A percentile compares a stretch with the other conserved stretches of the same genome.
Conservation (phyloP, 2,888 invertebrate genomes). For the Nomada ferruginata region DNA sequence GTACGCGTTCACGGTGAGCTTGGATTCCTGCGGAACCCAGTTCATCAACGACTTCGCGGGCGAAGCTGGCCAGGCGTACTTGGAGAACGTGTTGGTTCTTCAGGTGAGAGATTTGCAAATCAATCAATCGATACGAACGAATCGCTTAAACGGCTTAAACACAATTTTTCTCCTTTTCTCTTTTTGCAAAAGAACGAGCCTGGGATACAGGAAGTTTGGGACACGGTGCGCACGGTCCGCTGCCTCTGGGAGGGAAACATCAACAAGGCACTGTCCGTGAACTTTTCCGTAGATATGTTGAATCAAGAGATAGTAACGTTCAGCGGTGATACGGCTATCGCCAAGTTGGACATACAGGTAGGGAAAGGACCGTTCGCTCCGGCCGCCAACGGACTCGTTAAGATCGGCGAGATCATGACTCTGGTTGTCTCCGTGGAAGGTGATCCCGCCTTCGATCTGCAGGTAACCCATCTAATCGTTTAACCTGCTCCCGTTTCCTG, state of each 20-base stretch:
- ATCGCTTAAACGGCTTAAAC: neutral
- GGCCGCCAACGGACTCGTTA: slow-evolving; percentile 90
- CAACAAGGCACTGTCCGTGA: slow-evolving; percentile 90
- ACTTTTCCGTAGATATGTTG: slow-evolving; percentile 91
- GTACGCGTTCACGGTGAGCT: slow-evolving; percentile 90
- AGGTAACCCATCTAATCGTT: slow-evolving; percentile 75
- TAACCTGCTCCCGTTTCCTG: too few species aligned
- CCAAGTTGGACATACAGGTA: slow-evolving; percentile 90
- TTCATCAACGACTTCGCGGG: slow-evolving; percentile 92
- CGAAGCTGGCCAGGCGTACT: slow-evolving; percentile 90
- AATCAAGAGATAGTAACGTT: slow-evolving; percentile 93
- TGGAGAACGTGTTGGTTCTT: slow-evolving; percentile 91
- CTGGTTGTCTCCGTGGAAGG: slow-evolving; percentile 92
- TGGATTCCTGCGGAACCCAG: slow-evolving; percentile 92
- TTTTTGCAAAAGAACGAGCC: slow-evolving; percentile 87
- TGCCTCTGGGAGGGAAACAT: slow-evolving; percentile 93
- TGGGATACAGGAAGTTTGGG: slow-evolving; percentile 92
- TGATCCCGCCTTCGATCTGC: slow-evolving; percentile 91
- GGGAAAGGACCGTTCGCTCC: slow-evolving; percentile 92
- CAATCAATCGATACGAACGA: neutral
- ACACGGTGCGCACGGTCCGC: slow-evolving; percentile 90
- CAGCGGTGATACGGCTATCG: slow-evolving; percentile 93
- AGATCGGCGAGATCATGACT: slow-evolving; percentile 93
- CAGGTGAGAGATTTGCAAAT: slow-evolving; percentile 68
- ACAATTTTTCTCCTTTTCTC: neutral